phyloP scores from a whole-genome alignment of 2,113 vertebrate species.

The Ranitomeya imitator region DNA sequence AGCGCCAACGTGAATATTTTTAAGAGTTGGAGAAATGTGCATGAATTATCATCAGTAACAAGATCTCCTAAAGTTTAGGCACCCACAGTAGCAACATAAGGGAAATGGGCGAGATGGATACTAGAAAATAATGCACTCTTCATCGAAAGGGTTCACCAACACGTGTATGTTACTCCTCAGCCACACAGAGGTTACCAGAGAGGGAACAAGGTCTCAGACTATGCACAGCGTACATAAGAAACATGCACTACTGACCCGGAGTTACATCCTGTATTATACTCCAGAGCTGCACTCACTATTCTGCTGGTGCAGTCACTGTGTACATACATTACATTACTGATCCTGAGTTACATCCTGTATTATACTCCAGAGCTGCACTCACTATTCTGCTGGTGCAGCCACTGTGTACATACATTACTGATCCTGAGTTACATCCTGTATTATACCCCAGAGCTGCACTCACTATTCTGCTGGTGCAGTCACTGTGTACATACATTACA shows the following conservation, averaged over 20 bases:
- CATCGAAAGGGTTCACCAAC: not conserved
- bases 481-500: too few relatives aligned
- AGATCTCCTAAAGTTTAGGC: not conserved
- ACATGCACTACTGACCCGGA: not conserved
- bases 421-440: too few relatives aligned
- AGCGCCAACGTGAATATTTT: slow-evolving; percentile 23
- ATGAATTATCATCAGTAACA: not conserved
- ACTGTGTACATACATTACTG: too few relatives aligned
- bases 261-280: too few relatives aligned
- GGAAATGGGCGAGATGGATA: not conserved
- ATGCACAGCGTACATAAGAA: not conserved
- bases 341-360: too few relatives aligned
- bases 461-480: too few relatives aligned
- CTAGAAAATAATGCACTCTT: not conserved
- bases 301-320: too few relatives aligned
- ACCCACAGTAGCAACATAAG: not conserved
- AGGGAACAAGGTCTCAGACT: not conserved
- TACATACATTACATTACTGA: too few relatives aligned
- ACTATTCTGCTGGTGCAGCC: too few relatives aligned
- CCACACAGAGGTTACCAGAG: not conserved
- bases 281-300: too few relatives aligned
- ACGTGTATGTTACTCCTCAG: not conserved
- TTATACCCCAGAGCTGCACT: too few relatives aligned
- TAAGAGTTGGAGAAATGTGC: not conserved
- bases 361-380: too few relatives aligned